Evolutionary conservation across 1,140 invertebrate genomes (phyloP).

Genomic region (Cepaea nemoralis): DNA sequence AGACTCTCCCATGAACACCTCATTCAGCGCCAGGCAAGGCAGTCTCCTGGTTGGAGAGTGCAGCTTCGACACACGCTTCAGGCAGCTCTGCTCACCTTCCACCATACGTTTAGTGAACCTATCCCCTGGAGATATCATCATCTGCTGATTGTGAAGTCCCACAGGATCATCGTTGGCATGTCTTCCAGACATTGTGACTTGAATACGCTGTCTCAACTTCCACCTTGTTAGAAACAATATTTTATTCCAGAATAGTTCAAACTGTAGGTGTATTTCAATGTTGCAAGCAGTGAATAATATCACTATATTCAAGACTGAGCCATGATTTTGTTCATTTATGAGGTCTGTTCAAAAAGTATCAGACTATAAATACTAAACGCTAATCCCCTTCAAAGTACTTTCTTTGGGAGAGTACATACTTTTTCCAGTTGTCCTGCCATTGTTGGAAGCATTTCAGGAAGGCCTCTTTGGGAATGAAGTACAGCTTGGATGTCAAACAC

Average conservation of each 20-base stretch:
- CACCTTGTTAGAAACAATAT: conserved; percentile 74
- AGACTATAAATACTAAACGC: no score
- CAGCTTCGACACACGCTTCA: conserved; percentile 33
- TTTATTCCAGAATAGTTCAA: background rate
- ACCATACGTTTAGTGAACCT: conserved; percentile 75
- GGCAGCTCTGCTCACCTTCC: conserved; percentile 67
- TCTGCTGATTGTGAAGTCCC: conserved; percentile 80
- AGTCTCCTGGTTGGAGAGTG: conserved; percentile 69
- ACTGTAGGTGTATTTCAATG: background rate
- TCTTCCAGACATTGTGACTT: conserved; percentile 84
- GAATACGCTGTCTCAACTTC: conserved; percentile 87
- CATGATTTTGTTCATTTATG: no score
- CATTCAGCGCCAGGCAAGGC: conserved; percentile 86
- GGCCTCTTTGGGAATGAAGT: no score
- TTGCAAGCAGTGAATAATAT: background rate
- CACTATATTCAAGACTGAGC: background rate
- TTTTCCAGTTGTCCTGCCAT: no score
- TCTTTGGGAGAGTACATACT: no score
- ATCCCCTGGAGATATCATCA: conserved; percentile 74
- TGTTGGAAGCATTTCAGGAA: no score
- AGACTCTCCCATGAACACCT: conserved; percentile 96
- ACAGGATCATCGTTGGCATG: conserved; percentile 76
- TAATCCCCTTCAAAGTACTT: no score
- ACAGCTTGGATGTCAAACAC: no score
- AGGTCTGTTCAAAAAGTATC: no score